Conservation (phyloP, 2,113 vertebrate species). For the Cebus imitator region DNA sequence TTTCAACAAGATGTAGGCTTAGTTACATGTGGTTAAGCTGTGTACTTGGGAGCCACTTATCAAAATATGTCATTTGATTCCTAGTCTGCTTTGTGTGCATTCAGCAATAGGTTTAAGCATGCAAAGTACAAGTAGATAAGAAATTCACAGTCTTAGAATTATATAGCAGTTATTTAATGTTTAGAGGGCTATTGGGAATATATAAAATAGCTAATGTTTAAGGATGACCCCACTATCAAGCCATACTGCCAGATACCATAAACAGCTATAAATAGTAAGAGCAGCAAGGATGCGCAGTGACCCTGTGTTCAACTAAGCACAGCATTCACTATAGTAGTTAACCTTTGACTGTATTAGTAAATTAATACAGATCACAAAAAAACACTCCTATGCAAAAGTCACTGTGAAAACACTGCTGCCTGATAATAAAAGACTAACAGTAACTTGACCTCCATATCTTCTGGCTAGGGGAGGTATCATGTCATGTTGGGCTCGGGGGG, state of each 20-base stretch:
- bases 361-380: constrained; percentile 64
- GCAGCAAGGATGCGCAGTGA: constrained; percentile 37
- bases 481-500: not conserved
- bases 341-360: constrained; percentile 65
- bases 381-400: constrained; percentile 53
- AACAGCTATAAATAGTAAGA: constrained; percentile 63
- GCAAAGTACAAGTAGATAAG: not conserved
- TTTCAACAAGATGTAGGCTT: not conserved
- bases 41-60: constrained; percentile 24
- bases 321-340: constrained; percentile 58
- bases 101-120: not conserved
- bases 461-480: not conserved
- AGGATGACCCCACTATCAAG: constrained; percentile 34
- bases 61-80: constrained; percentile 35
- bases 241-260: constrained; percentile 32
- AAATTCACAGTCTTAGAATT: not conserved
- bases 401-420: not conserved
- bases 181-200: constrained; percentile 12
- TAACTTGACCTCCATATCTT: constrained; percentile 39
- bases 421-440: not conserved
- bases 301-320: constrained; percentile 65
- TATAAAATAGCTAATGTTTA: not conserved
- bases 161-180: constrained; percentile 22
- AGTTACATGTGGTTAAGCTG: not conserved
- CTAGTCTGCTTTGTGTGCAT: constrained; percentile 14